These are phyloP conservation scores for Ferrisia virgata DNA, from an alignment of 2,888 invertebrate genomes.

Conservation along the genomic window DNA sequence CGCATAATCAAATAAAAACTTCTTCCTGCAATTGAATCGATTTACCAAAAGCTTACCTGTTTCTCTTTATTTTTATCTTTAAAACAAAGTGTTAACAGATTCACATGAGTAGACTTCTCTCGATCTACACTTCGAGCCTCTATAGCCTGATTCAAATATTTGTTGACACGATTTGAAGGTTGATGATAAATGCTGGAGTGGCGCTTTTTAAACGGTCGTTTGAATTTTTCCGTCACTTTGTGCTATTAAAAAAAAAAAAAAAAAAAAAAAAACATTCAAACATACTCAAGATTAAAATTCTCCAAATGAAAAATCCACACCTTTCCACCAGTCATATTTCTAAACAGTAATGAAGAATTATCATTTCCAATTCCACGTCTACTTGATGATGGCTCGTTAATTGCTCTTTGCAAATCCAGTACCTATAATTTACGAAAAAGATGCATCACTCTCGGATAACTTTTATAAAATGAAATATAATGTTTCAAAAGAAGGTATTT, in stretches of 20 bases:
- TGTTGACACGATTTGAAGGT: conserved; percentile 87
- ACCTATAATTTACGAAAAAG: conserved; percentile 58
- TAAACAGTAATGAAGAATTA: conserved; percentile 37
- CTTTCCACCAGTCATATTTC: conserved; percentile 29
- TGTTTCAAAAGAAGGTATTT: too few species aligned
- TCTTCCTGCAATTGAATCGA: not conserved
- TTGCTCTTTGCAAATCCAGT: conserved; percentile 75
- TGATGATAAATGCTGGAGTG: conserved; percentile 84
- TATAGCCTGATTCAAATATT: conserved; percentile 85
- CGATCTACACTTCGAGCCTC: conserved; percentile 85
- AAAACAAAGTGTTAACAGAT: conserved; percentile 79
- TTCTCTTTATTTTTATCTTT: conserved; percentile 80
- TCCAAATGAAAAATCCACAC: not conserved
- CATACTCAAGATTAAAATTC: not conserved
- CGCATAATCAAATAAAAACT: too few species aligned
- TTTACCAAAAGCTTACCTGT: conserved; percentile 59
- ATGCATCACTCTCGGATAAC: too few species aligned
- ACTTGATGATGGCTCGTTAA: conserved; percentile 58
- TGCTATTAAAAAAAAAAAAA: conserved; percentile 67
- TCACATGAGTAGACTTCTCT: conserved; percentile 85
- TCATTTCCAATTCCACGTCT: conserved; percentile 23
- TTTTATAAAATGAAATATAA: not conserved
- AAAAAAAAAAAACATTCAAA: conserved; percentile 49
- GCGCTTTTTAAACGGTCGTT: conserved; percentile 82
- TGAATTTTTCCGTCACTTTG: conserved; percentile 82